phyloP scores from a whole-genome alignment of 2,888 invertebrate genomes.

The Drosophila kambysellisi region DNA sequence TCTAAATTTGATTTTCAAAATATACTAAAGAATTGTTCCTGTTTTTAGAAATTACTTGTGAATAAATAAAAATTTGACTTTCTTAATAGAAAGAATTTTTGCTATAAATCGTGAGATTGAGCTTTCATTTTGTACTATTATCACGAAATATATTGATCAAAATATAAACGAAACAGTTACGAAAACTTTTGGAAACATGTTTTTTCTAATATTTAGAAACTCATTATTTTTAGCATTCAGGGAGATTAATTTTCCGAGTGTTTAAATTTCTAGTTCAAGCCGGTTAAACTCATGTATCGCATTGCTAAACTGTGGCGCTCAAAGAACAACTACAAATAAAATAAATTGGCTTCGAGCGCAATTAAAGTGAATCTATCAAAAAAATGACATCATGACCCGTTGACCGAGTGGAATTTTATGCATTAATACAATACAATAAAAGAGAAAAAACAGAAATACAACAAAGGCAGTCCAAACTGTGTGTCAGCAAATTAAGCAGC shows the following conservation, averaged over 20 bases:
- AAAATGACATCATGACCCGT: conserved; percentile 79
- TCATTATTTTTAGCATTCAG: not conserved
- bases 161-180: too few relatives aligned
- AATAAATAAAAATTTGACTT: too few relatives aligned
- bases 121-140: too few relatives aligned
- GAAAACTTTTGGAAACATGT: too few relatives aligned
- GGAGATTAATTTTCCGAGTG: not conserved
- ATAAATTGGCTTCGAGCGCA: conserved; percentile 38
- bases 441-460: not conserved
- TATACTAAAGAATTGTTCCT: too few relatives aligned
- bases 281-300: conserved; percentile 8
- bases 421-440: conserved; percentile 65
- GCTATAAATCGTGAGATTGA: too few relatives aligned
- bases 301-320: conserved; percentile 37
- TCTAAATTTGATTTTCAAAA: too few relatives aligned
- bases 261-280: conserved; percentile 2
- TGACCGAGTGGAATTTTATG: conserved; percentile 67
- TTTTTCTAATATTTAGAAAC: too few relatives aligned
- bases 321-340: conserved; percentile 6
- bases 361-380: conserved; percentile 71
- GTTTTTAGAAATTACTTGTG: too few relatives aligned
- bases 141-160: too few relatives aligned
- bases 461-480: not conserved
- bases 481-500: conserved; percentile 52
- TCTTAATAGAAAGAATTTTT: too few relatives aligned